Base-by-base conservation (phyloP, 2,888 invertebrate genomes). In the Ophioninae sp. region DNA sequence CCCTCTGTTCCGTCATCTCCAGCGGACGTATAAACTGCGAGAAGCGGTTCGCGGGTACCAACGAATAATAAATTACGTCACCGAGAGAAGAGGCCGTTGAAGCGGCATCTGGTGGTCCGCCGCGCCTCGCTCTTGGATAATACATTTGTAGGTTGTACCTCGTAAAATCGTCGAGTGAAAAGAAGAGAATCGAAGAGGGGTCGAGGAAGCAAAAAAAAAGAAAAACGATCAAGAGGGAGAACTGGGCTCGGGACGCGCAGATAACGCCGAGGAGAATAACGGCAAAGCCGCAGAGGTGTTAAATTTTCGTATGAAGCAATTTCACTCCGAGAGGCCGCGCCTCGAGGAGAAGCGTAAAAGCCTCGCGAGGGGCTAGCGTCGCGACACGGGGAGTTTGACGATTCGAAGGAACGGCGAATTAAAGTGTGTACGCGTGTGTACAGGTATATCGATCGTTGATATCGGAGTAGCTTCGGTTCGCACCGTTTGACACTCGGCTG, bases 221-320 rank as follows among this genome's bases (percentile, higher is more conserved):
- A 37, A 7, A 37, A 58, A 44, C 20, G 39, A 67, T 67, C 61
- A 41, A 56, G 68, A 79, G 63, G 80, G 63, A 51, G 77, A 68
- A 41, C 56, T 30, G 73, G 41, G 65, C 56, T 5, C 22, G 59
- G 13, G 56, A 56, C 30, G 67, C 44, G 44, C 61, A 67, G 56
- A 72, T 73, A 63, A 59, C 6, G 79, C 37, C 59, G 13, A 30
- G 30, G 23, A 44, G 73, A 73, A 41, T 82, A 83, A 83, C 78
- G 81, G 67, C 71, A 61, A 79, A 85, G 77, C 71, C 39, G 56
- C 84, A 81, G 81, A 85, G 85, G 87, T 87, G 81, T 89, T 89
- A 90, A 88, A 91, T 91, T 92, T 90, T 90, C 88, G 88, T 91
- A 90, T 90, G 89, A 92, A 91, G 90, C 89, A 87, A 92, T 91